Evolutionary conservation across 2,888 invertebrate species (phyloP).

Genomic region (Siphonodentalium dalli): DNA sequence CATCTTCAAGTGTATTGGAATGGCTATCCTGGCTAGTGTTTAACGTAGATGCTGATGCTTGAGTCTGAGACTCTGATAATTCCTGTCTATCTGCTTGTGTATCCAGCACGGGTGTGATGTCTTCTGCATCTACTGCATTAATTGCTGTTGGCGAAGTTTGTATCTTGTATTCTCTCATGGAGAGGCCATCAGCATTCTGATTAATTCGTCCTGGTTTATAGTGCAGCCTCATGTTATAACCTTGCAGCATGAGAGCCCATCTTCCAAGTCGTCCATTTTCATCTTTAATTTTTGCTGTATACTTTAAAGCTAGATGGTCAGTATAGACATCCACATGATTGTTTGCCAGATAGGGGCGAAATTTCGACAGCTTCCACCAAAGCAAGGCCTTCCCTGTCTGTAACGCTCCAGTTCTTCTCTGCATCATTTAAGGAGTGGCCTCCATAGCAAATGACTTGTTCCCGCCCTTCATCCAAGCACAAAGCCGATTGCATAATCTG

Average conservation of each 20-base stretch:
- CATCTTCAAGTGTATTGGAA: too few relatives aligned
- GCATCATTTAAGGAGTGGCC: slow-evolving; percentile 20
- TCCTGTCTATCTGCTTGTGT: too few relatives aligned
- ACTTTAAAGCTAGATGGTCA: slow-evolving; percentile 25
- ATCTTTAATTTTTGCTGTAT: slow-evolving; percentile 11
- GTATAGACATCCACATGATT: slow-evolving; percentile 21
- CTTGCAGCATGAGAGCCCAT: slow-evolving; percentile 29
- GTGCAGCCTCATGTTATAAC: slow-evolving; percentile 18
- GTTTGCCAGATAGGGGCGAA: slow-evolving; percentile 23
- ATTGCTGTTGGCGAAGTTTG: too few relatives aligned
- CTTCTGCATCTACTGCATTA: too few relatives aligned
- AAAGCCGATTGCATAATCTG: slow-evolving; percentile 18
- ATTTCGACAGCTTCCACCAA: slow-evolving; percentile 30
- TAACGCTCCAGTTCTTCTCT: slow-evolving; percentile 29
- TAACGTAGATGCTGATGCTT: too few relatives aligned
- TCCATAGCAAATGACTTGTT: slow-evolving; percentile 24
- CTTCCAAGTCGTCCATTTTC: slow-evolving; percentile 22
- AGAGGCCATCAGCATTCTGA: slow-evolving; percentile 20
- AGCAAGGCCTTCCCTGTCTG: slow-evolving; percentile 33
- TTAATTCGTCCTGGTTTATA: slow-evolving; percentile 19
- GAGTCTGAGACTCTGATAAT: too few relatives aligned
- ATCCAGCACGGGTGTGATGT: too few relatives aligned
- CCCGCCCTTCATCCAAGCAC: slow-evolving; percentile 19
- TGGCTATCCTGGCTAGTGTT: too few relatives aligned
- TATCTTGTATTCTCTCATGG: slow-evolving; percentile 12